phyloP scores from a whole-genome alignment of 2,797 vertebrate species.

The Brachyrhaphis roseni region DNA sequence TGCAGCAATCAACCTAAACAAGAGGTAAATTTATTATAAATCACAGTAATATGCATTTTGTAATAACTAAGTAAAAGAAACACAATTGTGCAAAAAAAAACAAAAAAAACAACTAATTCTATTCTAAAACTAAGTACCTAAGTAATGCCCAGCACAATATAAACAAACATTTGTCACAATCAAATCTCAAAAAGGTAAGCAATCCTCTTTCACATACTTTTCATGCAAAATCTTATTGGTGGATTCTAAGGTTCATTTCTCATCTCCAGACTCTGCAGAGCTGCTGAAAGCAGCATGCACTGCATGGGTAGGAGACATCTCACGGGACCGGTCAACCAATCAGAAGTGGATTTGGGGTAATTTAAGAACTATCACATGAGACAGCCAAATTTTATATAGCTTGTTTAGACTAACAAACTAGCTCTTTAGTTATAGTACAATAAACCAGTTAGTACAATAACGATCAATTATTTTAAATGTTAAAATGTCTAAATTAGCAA shows the following conservation, averaged over 20 bases:
- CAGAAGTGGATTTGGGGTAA: background rate
- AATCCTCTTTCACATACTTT: background rate
- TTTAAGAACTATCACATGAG: background rate
- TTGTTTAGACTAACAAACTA: background rate
- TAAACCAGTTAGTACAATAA: no score
- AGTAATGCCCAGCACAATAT: background rate
- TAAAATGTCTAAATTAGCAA: background rate
- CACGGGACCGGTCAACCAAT: background rate
- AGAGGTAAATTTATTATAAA: background rate
- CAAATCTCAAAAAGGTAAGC: background rate
- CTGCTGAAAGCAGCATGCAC: background rate
- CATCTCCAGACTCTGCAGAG: background rate
- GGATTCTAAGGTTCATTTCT: background rate
- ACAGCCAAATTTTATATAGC: background rate
- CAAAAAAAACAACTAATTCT: background rate
- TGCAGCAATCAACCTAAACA: background rate
- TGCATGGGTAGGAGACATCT: background rate
- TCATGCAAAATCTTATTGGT: background rate
- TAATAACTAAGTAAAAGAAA: background rate
- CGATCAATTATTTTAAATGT: background rate
- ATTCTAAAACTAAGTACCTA: background rate
- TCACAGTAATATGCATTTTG: background rate
- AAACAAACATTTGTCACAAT: background rate
- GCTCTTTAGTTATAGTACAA: background rate
- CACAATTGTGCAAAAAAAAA: background rate